Base-by-base conservation (phyloP, 2,113 vertebrate species). In the Corvus cornix region DNA sequence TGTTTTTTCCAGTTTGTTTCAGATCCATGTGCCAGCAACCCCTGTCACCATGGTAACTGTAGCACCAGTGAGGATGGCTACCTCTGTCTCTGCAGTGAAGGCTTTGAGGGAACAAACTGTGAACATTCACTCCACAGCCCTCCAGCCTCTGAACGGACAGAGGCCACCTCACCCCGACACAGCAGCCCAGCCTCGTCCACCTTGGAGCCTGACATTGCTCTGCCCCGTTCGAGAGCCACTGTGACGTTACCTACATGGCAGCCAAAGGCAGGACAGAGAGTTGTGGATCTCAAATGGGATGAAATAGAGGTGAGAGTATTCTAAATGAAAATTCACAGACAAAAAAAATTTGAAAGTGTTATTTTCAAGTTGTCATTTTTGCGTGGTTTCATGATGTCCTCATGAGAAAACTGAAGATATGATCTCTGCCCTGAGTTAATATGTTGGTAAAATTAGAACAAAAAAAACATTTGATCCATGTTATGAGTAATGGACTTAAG, bases 1-100 rank as follows among this genome's bases (percentile, higher is more conserved):
- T 67, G 82, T 80, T 98, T 95, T 97, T 95, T 13, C 87, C 98
- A 99, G 99, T 98, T 99, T 97, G 97, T 99, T 97, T 98, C 96
- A 96, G 99, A 99, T 97, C 98, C 98, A 55, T 99, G 99, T 92
- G 97, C 98, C 97, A 99, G 99, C 98, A 99, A 98, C 96, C 99
- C 99, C 55, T 99, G 99, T 99, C 98, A 97, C 98, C 99, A 99
- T 99, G 99, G 99, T 85, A 99, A 99, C 99, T 99, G 99, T 96
- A 99, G 98, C 97, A 96, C 59, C 75, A 94, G 96, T 0, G 73
- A 94, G 20, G 97, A 97, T 59, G 97, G 98, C 86, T 99, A 99
- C 97, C 95, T 98, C 90, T 99, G 99, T 52, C 23, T 98, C 37
- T 99, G 99, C 86, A 96, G 77, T 0, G 98, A 99, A 26, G 99